Evolutionary conservation across 2,113 vertebrate species (phyloP).

Genomic region (Dasyurus viverrinus): DNA sequence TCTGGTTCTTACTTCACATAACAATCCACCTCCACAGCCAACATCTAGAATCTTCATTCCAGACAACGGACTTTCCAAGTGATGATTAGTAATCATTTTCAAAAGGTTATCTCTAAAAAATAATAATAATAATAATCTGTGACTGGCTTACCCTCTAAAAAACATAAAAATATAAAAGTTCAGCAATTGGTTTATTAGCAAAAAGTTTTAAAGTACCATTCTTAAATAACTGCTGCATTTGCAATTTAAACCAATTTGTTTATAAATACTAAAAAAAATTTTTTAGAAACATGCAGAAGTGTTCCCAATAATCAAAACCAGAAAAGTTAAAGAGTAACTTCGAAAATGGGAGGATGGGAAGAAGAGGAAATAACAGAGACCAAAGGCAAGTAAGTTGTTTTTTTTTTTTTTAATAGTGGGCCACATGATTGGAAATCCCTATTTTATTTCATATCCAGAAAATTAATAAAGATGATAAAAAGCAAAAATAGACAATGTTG

Average conservation of each 20-base stretch:
- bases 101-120: constrained; percentile 92
- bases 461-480: background rate
- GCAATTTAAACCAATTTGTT: constrained; percentile 31
- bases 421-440: background rate
- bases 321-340: constrained; percentile 24
- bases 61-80: constrained; percentile 88
- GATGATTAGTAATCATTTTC: constrained; percentile 83
- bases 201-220: constrained; percentile 24
- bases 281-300: background rate
- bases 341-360: background rate
- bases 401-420: background rate
- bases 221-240: constrained; percentile 40
- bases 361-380: background rate
- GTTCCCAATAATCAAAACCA: constrained; percentile 54
- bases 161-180: constrained; percentile 57
- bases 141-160: constrained; percentile 37
- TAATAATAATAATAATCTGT: constrained; percentile 41
- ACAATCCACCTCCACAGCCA: constrained; percentile 95
- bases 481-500: background rate
- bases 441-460: background rate
- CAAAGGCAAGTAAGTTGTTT: background rate
- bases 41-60: constrained; percentile 93
- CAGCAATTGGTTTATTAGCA: constrained; percentile 33
- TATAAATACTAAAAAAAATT: background rate
- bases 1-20: constrained; percentile 90